A percentile compares a stretch with the other conserved stretches of the same genome.
Conservation (phyloP, 2,113 vertebrate genomes). For the Eurypyga helias region DNA sequence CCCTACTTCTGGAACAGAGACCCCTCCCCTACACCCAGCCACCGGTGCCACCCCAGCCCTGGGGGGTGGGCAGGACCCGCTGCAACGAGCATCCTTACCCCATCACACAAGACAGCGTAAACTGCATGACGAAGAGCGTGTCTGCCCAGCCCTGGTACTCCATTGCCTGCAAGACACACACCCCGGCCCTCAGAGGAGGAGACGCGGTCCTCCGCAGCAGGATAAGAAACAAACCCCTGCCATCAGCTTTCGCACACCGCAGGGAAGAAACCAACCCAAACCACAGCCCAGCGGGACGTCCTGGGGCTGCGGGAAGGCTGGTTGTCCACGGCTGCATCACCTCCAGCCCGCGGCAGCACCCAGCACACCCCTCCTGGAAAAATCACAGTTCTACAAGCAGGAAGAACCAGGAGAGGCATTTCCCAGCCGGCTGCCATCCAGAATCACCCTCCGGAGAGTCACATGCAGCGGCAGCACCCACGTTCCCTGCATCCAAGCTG, state of each 20-base stretch:
- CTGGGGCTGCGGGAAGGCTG: fast-evolving
- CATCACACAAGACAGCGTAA: constrained; percentile 83
- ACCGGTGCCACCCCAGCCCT: fast-evolving
- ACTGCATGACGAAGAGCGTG: constrained; percentile 78
- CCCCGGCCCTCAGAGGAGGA: not conserved
- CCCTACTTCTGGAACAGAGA: fast-evolving
- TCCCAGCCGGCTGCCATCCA: not conserved
- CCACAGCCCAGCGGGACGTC: fast-evolving
- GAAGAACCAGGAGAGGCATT: not conserved
- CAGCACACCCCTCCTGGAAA: not conserved
- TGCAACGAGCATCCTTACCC: constrained; percentile 67
- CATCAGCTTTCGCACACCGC: fast-evolving
- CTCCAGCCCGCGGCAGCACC: not conserved
- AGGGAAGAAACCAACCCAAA: not conserved
- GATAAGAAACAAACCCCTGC: no score
- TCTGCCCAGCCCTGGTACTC: constrained; percentile 84
- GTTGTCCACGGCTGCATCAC: not conserved
- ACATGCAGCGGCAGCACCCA: not conserved
- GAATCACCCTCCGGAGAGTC: not conserved
- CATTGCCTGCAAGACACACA: constrained; percentile 74
- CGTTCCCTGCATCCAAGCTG: not conserved
- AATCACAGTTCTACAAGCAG: fast-evolving
- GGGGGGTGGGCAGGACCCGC: not conserved
- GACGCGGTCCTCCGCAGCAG: not conserved
- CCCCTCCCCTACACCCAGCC: not conserved